phyloP scores from a whole-genome alignment of 2,888 invertebrate genomes.

The Drosophila greeni region DNA sequence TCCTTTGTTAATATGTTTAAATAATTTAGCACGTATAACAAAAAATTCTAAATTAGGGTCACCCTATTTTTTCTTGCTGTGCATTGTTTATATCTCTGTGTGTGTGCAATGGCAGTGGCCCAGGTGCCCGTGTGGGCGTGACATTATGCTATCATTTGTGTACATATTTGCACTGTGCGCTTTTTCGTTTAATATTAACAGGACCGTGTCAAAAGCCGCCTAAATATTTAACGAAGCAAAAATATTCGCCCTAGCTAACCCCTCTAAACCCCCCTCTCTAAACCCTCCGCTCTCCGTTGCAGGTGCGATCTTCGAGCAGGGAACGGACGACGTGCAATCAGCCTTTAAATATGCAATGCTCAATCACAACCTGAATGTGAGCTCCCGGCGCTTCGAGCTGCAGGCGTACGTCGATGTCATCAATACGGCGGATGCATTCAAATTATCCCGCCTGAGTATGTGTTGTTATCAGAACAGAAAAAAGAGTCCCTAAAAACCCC shows the following conservation, averaged over 20 bases:
- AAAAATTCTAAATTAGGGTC: background rate
- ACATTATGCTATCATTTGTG: slow-evolving; percentile 63
- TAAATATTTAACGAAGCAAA: slow-evolving; percentile 69
- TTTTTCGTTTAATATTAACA: slow-evolving; percentile 68
- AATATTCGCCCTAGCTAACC: slow-evolving; percentile 38
- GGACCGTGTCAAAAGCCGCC: slow-evolving; percentile 69
- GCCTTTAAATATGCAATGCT: slow-evolving; percentile 94
- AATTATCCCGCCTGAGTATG: slow-evolving; percentile 94
- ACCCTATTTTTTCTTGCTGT: background rate
- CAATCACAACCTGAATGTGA: slow-evolving; percentile 91
- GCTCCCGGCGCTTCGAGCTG: slow-evolving; percentile 88
- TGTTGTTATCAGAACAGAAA: slow-evolving; percentile 34
- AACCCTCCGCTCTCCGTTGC: slow-evolving; percentile 65
- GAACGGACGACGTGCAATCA: slow-evolving; percentile 93
- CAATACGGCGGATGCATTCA: slow-evolving; percentile 95
- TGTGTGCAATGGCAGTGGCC: slow-evolving; percentile 19
- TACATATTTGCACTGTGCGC: slow-evolving; percentile 67
- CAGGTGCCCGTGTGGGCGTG: slow-evolving; percentile 30
- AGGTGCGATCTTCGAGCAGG: slow-evolving; percentile 96
- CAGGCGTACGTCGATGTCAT: slow-evolving; percentile 94
- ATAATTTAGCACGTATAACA: background rate
- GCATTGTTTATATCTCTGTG: slow-evolving; percentile 6
- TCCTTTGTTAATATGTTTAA: accelerated
- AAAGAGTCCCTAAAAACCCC: background rate
- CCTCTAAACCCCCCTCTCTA: background rate